These are phyloP conservation scores for Lacerta agilis DNA, from an alignment of 2,797 vertebrate genomes.

Conservation along the genomic window DNA sequence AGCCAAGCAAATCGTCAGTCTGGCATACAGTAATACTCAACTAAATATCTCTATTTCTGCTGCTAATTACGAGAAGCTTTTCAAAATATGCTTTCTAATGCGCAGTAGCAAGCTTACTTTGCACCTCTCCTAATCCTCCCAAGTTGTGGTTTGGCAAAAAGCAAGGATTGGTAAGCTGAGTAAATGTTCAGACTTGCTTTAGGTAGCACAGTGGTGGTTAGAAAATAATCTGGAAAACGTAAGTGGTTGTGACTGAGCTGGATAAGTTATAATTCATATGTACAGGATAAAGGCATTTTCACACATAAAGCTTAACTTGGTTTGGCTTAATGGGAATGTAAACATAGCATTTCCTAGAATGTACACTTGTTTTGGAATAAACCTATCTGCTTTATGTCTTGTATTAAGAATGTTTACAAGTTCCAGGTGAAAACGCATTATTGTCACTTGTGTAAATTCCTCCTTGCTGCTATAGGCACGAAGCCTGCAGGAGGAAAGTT, in stretches of 20 bases:
- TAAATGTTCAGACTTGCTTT: neutral
- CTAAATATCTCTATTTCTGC: slow-evolving; percentile 15
- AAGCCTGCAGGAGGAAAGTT: neutral
- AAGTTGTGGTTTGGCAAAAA: neutral
- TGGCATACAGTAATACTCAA: neutral
- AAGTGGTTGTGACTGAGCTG: slow-evolving; percentile 18
- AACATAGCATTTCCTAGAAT: neutral
- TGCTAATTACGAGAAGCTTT: slow-evolving; percentile 44
- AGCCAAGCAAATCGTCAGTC: slow-evolving; percentile 25
- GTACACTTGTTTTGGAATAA: neutral
- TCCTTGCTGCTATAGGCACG: neutral
- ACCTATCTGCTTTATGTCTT: neutral
- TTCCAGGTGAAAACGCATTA: neutral
- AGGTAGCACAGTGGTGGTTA: neutral
- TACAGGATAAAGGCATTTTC: neutral
- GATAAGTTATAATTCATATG: neutral
- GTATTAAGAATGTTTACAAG: neutral
- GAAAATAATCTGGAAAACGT: slow-evolving; percentile 12
- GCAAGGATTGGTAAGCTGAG: neutral
- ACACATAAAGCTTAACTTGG: neutral
- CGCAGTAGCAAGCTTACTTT: slow-evolving; percentile 44
- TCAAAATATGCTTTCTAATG: slow-evolving; percentile 34
- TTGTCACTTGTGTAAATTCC: neutral
- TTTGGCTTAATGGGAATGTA: neutral
- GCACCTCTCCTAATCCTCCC: slow-evolving; percentile 22